These are phyloP conservation scores for Psix sp. DNA, from an alignment of 1,140 invertebrate species.

Conservation along the genomic window DNA sequence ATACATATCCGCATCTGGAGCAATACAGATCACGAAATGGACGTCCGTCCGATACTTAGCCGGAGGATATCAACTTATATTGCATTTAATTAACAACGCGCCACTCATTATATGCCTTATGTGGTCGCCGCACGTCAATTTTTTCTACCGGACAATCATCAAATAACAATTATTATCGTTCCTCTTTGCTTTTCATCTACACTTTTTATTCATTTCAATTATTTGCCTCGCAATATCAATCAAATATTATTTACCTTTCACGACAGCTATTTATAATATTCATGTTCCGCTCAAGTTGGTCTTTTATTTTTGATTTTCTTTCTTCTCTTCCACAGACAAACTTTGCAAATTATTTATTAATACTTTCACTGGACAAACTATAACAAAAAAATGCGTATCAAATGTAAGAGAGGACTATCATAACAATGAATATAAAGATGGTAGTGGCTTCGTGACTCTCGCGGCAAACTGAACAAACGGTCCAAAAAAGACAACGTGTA, in stretches of 20 bases:
- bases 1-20: slow-evolving; percentile 42
- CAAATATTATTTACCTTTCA: too few relatives aligned
- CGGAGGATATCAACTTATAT: slow-evolving; percentile 18
- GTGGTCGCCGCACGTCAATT: too few relatives aligned
- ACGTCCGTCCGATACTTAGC: slow-evolving; percentile 20
- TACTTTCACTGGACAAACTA: slow-evolving; percentile 12
- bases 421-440: slow-evolving; percentile 59
- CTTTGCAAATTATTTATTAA: slow-evolving; percentile 1
- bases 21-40: slow-evolving; percentile 36
- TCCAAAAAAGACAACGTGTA: slow-evolving; percentile 65
- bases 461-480: slow-evolving; percentile 50
- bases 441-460: slow-evolving; percentile 64
- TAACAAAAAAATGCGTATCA: slow-evolving; percentile 11
- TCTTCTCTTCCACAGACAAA: too few relatives aligned
- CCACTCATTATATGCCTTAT: too few relatives aligned
- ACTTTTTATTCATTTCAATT: too few relatives aligned
- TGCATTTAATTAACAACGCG: slow-evolving; percentile 34
- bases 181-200: too few relatives aligned
- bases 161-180: too few relatives aligned
- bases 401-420: slow-evolving; percentile 37
- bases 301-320: too few relatives aligned
- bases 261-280: too few relatives aligned
- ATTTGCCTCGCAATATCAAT: too few relatives aligned
- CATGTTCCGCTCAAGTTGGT: too few relatives aligned
- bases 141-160: too few relatives aligned